Conservation (phyloP, 35 echinoderm and acorn worm species). For the Acanthaster planci region DNA sequence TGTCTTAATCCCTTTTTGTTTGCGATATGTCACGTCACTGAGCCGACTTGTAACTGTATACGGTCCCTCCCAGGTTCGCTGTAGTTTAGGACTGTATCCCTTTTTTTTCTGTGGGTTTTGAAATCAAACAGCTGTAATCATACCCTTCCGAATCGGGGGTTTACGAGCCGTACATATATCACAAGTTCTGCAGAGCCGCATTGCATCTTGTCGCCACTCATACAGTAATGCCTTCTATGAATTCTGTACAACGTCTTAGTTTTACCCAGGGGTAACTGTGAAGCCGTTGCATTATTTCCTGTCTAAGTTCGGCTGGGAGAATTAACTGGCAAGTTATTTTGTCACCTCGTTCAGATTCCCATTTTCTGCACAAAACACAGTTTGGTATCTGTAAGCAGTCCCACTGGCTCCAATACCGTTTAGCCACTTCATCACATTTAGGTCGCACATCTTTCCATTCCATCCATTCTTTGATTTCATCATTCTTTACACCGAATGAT, state of each 20-base stretch:
- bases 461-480: too few relatives aligned
- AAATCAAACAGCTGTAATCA: slow-evolving; percentile 22
- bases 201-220: slow-evolving; percentile 19
- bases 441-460: not conserved
- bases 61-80: slow-evolving; percentile 44
- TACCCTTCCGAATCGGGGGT: not conserved
- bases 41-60: slow-evolving; percentile 32
- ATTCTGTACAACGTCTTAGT: slow-evolving; percentile 40
- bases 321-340: slow-evolving; percentile 20
- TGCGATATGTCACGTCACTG: slow-evolving; percentile 54
- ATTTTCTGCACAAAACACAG: not conserved
- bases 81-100: slow-evolving; percentile 45
- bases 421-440: not conserved
- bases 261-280: slow-evolving; percentile 20
- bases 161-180: not conserved
- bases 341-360: slow-evolving; percentile 27
- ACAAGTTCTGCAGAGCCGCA: not conserved
- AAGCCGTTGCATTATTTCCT: not conserved
- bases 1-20: slow-evolving; percentile 21
- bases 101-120: slow-evolving; percentile 33
- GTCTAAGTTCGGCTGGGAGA: not conserved
- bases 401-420: not conserved
- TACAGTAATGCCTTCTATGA: slow-evolving; percentile 13
- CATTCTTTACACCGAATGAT: too few relatives aligned
- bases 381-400: not conserved